A percentile compares a stretch with the other conserved stretches of the same genome.
These are phyloP conservation scores for Bubo scandiacus DNA, from an alignment of 2,113 vertebrate genomes.

Conservation along the genomic window DNA sequence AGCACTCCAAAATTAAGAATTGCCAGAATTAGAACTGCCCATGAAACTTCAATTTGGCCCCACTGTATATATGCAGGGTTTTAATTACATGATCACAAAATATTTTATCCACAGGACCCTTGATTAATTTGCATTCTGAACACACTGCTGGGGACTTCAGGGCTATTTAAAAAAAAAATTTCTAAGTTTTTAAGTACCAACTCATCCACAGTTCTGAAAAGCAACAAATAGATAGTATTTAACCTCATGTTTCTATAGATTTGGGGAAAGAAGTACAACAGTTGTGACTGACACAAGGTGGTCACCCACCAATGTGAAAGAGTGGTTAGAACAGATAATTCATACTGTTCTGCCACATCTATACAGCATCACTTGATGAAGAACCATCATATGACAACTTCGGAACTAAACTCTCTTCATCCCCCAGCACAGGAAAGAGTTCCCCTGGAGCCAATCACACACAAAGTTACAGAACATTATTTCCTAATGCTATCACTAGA, in stretches of 20 bases:
- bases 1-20: slow-evolving; percentile 6
- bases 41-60: slow-evolving; percentile 2
- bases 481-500: not conserved
- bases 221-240: not conserved
- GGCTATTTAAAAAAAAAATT: not conserved
- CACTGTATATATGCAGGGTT: not conserved
- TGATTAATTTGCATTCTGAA: slow-evolving; percentile 15
- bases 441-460: not conserved
- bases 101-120: not conserved
- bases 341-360: not conserved
- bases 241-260: not conserved
- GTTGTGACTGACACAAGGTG: not conserved
- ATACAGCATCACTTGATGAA: not conserved
- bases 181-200: not conserved
- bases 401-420: not conserved
- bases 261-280: not conserved
- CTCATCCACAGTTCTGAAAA: not conserved
- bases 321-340: not conserved
- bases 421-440: not conserved
- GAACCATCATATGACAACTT: not conserved
- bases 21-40: slow-evolving; percentile 43
- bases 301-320: not conserved
- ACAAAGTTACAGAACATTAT: not conserved
- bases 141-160: not conserved
- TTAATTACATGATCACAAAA: slow-evolving; percentile 19